Conservation (phyloP, 2,888 invertebrate species). For the Plagodis pulveraria region DNA sequence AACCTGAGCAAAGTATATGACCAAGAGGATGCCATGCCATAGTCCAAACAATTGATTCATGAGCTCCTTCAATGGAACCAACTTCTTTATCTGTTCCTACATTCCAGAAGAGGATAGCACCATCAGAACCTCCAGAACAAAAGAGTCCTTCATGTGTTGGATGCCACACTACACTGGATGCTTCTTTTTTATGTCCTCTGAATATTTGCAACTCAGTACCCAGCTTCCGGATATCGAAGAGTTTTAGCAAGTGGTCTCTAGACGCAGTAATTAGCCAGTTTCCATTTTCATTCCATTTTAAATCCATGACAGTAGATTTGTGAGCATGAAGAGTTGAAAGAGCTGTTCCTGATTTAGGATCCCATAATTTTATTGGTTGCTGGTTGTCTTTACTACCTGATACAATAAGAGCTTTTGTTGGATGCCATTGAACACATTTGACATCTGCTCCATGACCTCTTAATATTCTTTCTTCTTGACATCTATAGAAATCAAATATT, state of each 20-base stretch:
- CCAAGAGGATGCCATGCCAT: conserved; percentile 99
- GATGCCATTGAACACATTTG: conserved; percentile 99
- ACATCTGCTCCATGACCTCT: conserved; percentile 99
- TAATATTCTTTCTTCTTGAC: conserved; percentile 97
- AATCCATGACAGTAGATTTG: conserved; percentile 99
- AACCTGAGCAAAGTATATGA: conserved; percentile 99
- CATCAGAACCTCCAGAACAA: conserved; percentile 99
- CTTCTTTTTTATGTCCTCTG: conserved; percentile 99
- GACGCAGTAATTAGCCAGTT: conserved; percentile 99
- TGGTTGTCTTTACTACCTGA: conserved; percentile 99
- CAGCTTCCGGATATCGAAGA: conserved; percentile 98
- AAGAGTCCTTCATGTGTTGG: conserved; percentile 98
- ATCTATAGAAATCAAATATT: conserved; percentile 99
- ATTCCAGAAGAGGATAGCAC: conserved; percentile 99
- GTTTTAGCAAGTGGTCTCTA: conserved; percentile 97
- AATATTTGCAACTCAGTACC: conserved; percentile 98
- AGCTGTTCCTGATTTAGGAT: conserved; percentile 97
- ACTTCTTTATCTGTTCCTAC: conserved; percentile 99
- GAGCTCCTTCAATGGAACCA: conserved; percentile 98
- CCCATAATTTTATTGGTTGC: conserved; percentile 99
- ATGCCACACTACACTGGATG: conserved; percentile 98
- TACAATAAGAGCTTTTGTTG: conserved; percentile 97
- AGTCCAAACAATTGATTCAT: conserved; percentile 99
- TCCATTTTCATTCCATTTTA: conserved; percentile 99
- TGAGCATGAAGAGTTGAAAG: conserved; percentile 99